These are phyloP conservation scores for Thyatira batis DNA, from an alignment of 2,888 invertebrate species.

Conservation along the genomic window DNA sequence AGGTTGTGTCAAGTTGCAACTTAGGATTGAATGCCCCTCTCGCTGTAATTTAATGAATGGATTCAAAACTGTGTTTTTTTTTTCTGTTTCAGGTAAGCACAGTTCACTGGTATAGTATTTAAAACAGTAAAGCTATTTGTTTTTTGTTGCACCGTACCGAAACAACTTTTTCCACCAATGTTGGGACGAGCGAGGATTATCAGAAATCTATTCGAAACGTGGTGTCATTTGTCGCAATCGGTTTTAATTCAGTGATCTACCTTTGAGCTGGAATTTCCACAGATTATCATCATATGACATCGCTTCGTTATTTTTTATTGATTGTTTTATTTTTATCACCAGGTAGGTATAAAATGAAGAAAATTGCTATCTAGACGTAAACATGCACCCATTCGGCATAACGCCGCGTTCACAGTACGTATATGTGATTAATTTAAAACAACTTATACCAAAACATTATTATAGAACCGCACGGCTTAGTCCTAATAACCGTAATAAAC, in stretches of 20 bases:
- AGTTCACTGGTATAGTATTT: constrained; percentile 1
- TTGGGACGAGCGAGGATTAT: constrained; percentile 43
- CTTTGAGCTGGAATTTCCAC: constrained; percentile 55
- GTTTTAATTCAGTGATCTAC: constrained; percentile 58
- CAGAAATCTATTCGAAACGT: constrained; percentile 54
- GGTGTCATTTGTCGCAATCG: constrained; percentile 54
- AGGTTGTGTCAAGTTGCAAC: constrained; percentile 56
- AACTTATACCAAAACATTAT: constrained; percentile 67
- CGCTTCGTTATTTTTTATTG: constrained; percentile 20
- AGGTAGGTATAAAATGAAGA: neutral
- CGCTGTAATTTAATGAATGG: constrained; percentile 37
- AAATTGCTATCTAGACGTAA: neutral
- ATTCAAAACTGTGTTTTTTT: constrained; percentile 24
- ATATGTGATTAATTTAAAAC: constrained; percentile 61
- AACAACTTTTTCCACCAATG: constrained; percentile 20
- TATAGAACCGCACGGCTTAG: constrained; percentile 74
- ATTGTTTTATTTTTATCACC: neutral
- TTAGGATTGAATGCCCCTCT: constrained; percentile 38
- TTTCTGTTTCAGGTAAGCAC: constrained; percentile 49
- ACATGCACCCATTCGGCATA: neutral
- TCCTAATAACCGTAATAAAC: constrained; percentile 82
- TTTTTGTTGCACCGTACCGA: constrained; percentile 5
- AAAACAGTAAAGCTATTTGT: neutral
- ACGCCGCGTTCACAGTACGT: constrained; percentile 7
- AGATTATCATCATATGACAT: constrained; percentile 55